Conservation (phyloP, 1,140 invertebrate species). For the Streblospio benedicti region DNA sequence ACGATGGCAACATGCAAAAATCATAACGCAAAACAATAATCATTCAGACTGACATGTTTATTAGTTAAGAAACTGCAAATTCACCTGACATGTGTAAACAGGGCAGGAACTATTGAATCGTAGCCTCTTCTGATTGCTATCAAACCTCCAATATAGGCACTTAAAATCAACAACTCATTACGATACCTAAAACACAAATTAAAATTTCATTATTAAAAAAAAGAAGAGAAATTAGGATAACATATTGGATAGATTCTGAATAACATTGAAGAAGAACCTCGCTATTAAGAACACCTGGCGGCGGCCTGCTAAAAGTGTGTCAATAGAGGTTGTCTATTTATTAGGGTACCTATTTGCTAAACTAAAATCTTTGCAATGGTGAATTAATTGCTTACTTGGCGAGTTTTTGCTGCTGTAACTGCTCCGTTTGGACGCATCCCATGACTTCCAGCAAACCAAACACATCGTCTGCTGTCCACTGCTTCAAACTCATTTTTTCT, state of each 20-base stretch:
- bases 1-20: too few relatives aligned
- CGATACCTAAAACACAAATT: slow-evolving; percentile 31
- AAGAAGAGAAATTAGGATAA: not conserved
- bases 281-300: too few relatives aligned
- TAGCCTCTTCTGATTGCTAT: slow-evolving; percentile 43
- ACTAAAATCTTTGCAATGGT: too few relatives aligned
- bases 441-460: slow-evolving; percentile 37
- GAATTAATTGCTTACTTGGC: not conserved
- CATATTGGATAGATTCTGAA: too few relatives aligned
- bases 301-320: too few relatives aligned
- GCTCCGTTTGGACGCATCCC: slow-evolving; percentile 34
- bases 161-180: slow-evolving; percentile 35
- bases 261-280: too few relatives aligned
- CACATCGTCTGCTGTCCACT: slow-evolving; percentile 36
- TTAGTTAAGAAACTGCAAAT: slow-evolving; percentile 6
- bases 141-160: slow-evolving; percentile 47
- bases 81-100: slow-evolving; percentile 44
- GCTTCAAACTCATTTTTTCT: not conserved
- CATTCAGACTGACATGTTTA: too few relatives aligned
- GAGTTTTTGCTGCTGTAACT: slow-evolving; percentile 32
- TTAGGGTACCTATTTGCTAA: too few relatives aligned
- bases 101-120: slow-evolving; percentile 35
- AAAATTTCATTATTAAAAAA: slow-evolving; percentile 15
- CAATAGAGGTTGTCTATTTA: too few relatives aligned
- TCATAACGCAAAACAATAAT: too few relatives aligned